These are phyloP conservation scores for Apocrypta bakeri DNA, from an alignment of 1,140 invertebrate species.

Conservation along the genomic window DNA sequence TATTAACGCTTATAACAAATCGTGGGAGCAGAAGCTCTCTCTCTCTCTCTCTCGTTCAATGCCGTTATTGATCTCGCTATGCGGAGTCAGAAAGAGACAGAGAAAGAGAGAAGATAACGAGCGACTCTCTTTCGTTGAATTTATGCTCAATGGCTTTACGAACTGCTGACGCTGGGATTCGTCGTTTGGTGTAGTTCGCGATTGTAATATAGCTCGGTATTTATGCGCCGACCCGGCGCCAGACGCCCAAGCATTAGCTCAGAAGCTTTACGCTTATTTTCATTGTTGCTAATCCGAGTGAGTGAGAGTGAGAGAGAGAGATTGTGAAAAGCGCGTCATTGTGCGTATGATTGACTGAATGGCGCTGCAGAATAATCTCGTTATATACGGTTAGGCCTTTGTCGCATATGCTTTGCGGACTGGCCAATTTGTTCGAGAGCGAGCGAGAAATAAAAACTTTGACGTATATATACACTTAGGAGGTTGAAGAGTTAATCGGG, in stretches of 20 bases:
- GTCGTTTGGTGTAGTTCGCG: slow-evolving; percentile 53
- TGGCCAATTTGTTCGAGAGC: too few relatives aligned
- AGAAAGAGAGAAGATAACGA: slow-evolving; percentile 50
- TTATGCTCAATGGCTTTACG: slow-evolving; percentile 69
- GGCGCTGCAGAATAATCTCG: background rate
- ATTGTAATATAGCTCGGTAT: slow-evolving; percentile 72
- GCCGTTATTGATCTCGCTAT: slow-evolving; percentile 52
- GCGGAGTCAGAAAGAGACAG: too few relatives aligned
- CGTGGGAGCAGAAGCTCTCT: background rate
- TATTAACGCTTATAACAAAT: background rate
- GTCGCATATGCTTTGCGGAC: too few relatives aligned
- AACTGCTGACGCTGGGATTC: slow-evolving; percentile 70
- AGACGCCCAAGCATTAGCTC: slow-evolving; percentile 61
- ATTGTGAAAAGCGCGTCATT: background rate
- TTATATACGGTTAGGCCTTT: too few relatives aligned
- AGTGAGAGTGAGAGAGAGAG: slow-evolving; percentile 49
- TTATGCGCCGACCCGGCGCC: slow-evolving; percentile 60
- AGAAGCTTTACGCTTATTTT: slow-evolving; percentile 69
- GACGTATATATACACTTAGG: too few relatives aligned
- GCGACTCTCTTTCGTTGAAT: slow-evolving; percentile 50
- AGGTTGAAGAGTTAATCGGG: too few relatives aligned
- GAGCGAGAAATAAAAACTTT: too few relatives aligned
- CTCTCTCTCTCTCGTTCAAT: too few relatives aligned
- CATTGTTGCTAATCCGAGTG: slow-evolving; percentile 66
- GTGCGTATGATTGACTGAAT: background rate